Base-by-base conservation (phyloP, 2,797 vertebrate genomes). In the Falco biarmicus region DNA sequence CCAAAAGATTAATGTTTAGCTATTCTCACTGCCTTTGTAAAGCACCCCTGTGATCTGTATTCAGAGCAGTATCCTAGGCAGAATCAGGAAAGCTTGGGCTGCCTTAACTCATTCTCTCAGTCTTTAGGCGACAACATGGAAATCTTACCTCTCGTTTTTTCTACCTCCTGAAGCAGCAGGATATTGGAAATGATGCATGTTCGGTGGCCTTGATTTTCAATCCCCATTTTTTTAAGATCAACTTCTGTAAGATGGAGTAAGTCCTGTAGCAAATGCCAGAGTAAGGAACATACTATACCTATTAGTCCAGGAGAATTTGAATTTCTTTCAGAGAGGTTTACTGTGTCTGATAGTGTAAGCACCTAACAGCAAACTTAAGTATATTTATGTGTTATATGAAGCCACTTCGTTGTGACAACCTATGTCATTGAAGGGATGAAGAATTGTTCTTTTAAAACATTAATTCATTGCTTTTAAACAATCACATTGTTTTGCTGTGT, bases 151-250 rank as follows among this genome's bases (percentile, higher is more conserved):
- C 96, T 97, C 63, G 97, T 98, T 95, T 87, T 95, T 95, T 98
- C 98, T 19, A 95, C 91, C 91, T 98, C 98, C 71, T 96, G 97
- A 92, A 99, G 98, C 69, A 98, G 96, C 86, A 98, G 97, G 32
- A 98, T 98, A 51, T 97, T 98, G 68, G 98, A 98, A 86, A 98
- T 98, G 10, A 98, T 98, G 86, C 98, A 97, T 75, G 98, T 96
- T 57, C 96, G 87, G 92, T 99, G 98, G 41, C 98, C 96, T 87
- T 97, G 97, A 94, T 98, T 98, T 95, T 98, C 94, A 96, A 98
- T 95, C 57, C 97, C 98, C 32, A 98, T 94, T 96, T 97, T 98
- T 97, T 98, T 63, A 37, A 98, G 97, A 95, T 98, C 97, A 59
- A 90, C 95, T 75, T 98, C 97, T 19, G 97, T 98, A 85, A 98